These are phyloP conservation scores for Phasia obesa DNA, from an alignment of 2,888 invertebrate genomes.

Conservation along the genomic window DNA sequence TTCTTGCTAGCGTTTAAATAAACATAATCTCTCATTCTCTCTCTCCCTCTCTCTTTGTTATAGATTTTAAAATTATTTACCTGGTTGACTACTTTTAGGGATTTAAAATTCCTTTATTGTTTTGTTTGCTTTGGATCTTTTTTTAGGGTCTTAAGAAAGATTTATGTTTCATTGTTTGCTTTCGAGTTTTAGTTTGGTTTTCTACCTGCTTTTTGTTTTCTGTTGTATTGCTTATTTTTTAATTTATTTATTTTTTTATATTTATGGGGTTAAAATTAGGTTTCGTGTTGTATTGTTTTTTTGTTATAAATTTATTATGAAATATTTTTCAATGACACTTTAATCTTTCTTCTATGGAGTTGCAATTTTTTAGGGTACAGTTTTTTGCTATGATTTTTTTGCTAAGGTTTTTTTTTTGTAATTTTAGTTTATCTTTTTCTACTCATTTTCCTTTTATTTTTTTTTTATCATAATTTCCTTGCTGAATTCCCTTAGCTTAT, in stretches of 20 bases:
- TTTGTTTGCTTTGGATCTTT: conserved; percentile 43
- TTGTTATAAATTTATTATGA: conserved; percentile 62
- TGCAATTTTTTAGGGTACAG: conserved; percentile 48
- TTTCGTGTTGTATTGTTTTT: no score
- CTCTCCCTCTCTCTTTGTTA: not conserved
- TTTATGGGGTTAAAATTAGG: conserved; percentile 40
- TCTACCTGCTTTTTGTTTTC: conserved; percentile 59
- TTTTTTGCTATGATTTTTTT: conserved; percentile 8
- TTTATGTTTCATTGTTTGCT: conserved; percentile 45
- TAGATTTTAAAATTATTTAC: conserved; percentile 22
- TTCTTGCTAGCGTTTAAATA: not conserved
- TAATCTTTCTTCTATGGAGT: conserved; percentile 54
- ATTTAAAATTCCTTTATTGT: conserved; percentile 48
- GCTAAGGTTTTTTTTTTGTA: not conserved
- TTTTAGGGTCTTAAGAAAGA: conserved; percentile 36
- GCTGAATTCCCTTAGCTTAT: not conserved
- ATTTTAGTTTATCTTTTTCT: conserved; percentile 6
- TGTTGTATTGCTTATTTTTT: conserved; percentile 20
- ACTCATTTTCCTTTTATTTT: no score
- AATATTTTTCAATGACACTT: conserved; percentile 71
- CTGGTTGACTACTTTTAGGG: conserved; percentile 51
- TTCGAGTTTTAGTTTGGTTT: conserved; percentile 2
- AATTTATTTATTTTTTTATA: conserved; percentile 17
- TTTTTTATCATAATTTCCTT: conserved; percentile 6
- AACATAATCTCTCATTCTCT: not conserved